A percentile compares a stretch with the other conserved stretches of the same genome.
Evolutionary conservation across 2,888 invertebrate species (phyloP).

Genomic region (Diaperis boleti): DNA sequence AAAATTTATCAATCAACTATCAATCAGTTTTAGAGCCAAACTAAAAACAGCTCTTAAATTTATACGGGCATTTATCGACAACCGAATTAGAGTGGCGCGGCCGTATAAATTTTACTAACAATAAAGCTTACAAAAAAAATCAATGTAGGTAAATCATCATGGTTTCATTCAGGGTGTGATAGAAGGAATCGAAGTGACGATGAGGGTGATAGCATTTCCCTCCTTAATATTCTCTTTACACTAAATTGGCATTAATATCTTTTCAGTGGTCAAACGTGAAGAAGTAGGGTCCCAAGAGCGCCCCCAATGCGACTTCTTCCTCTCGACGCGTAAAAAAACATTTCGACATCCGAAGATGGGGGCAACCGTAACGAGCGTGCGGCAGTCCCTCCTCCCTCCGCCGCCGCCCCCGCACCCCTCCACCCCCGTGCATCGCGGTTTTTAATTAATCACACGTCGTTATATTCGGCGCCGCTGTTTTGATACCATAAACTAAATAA

Average conservation of each 20-base stretch:
- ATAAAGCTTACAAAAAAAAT: slow-evolving; percentile 8
- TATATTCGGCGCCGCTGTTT: slow-evolving; percentile 38
- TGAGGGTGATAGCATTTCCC: too few relatives aligned
- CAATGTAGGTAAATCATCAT: slow-evolving; percentile 5
- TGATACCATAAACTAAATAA: slow-evolving; percentile 45
- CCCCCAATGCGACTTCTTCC: too few relatives aligned
- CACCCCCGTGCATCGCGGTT: not conserved
- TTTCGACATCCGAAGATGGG: too few relatives aligned
- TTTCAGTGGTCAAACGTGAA: too few relatives aligned
- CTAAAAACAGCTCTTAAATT: slow-evolving; percentile 14
- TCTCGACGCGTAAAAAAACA: too few relatives aligned
- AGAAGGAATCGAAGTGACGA: too few relatives aligned
- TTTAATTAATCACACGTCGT: slow-evolving; percentile 38
- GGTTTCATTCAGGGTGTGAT: too few relatives aligned
- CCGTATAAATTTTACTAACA: not conserved
- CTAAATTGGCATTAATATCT: too few relatives aligned
- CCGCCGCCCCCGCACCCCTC: too few relatives aligned
- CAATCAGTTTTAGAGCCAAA: slow-evolving; percentile 13
- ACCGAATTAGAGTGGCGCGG: not conserved
- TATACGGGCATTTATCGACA: slow-evolving; percentile 10
- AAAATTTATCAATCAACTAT: slow-evolving; percentile 14
- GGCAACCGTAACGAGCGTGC: too few relatives aligned
- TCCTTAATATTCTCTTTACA: too few relatives aligned
- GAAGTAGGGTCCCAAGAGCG: slow-evolving; percentile 1
- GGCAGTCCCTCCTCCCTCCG: too few relatives aligned